Evolutionary conservation across 2,113 vertebrate genomes (phyloP), one percentile per base, ranked within the genome.

Genomic region (Phylloscopus whistleri): DNA sequence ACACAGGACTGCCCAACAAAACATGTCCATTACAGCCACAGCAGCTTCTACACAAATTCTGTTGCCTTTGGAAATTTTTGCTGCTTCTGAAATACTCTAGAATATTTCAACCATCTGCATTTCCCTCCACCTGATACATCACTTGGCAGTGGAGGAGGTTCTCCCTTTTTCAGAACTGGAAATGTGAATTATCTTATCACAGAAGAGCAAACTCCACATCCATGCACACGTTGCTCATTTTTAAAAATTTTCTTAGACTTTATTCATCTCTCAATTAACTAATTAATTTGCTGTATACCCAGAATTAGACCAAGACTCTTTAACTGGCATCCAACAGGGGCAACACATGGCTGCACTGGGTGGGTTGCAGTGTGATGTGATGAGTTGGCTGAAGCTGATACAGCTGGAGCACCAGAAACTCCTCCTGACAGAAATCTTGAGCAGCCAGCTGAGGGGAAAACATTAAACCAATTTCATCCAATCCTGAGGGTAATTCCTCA

Each of bases 341-440:
- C 30, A 85, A 19, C 26, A 9, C 0, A 0, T 10, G 41, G 37
- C 77, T 78, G 48, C n/a, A 33, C 2, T 2, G 21, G 27, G 7
- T 3, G 30, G 27, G 20, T 2, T 59, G 44, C 44, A 49, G 74
- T 1, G 2, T 0, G 2, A 70, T 21, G 49, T 21, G 20, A 4
- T 60, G 23, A 9, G 8, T 1, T 87, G 77, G n/a, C 27, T 84
- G 43, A 30, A 59, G 21, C 1, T 35, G 48, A 31, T 30, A 28
- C 4, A 69, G 41, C 33, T 80, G 28, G 30, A 76, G 66, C 13
- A 86, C 10, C 27, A 80, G 63, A n/a, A 69, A 15, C 33, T 44
- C 48, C 18, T 81, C 60, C 43, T 63, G 27, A 51, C 18, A 31
- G 33, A 52, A 92, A 70, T 39, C 16, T 59, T 53, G 18, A 93